Evolutionary conservation across 2,113 vertebrate genomes (phyloP), one percentile per base, ranked within the genome.

Genomic region (Rattus norvegicus): DNA sequence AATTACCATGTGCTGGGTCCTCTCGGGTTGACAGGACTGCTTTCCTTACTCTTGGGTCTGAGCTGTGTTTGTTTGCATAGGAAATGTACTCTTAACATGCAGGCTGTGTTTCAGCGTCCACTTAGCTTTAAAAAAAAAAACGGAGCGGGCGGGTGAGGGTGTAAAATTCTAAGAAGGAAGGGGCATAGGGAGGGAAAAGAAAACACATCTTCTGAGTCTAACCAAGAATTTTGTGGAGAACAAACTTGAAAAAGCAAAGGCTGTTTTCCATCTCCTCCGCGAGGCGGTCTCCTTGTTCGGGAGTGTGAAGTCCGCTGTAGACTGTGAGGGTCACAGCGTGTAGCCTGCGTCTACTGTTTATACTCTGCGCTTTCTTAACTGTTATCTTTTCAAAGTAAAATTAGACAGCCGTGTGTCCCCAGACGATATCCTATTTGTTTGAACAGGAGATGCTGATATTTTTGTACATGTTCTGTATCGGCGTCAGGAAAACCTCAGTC

Each of bases 381-480:
- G 91, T 95, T 98, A 93, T 96, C 95, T 95, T 97, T 97, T 88
- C 95, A 61, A 90, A 95, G 90, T 90, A 94, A 95, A 97, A 95
- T 93, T 92, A 95, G 97, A 98, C 97, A 98, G 96, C 89, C 89
- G 33, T 94, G 2, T 61, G 83, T 98, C 96, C 97, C 97, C 88
- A 97, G 97, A 95, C 95, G 84, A 47, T 95, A 96, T 92, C 91
- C 36, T 96, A 92, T 97, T 98, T 97, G 91, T 98, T 98, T 98
- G 86, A 97, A 76, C 84, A 97, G 92, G 93, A 96, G 97, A 97
- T 86, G 69, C 91, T 98, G 97, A 97, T 95, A 94, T 98, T 98
- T 98, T 97, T 94, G 96, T 97, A 97, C 95, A 97, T 81, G 95
- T 54, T 95, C 75, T 20, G 67, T 43, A 65, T 86, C 12, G 4